A percentile compares a stretch with the other conserved stretches of the same genome.
These are phyloP conservation scores for Epizoanthus scotinus DNA, from an alignment of 92 coral and sea anemone genomes.

Conservation along the genomic window DNA sequence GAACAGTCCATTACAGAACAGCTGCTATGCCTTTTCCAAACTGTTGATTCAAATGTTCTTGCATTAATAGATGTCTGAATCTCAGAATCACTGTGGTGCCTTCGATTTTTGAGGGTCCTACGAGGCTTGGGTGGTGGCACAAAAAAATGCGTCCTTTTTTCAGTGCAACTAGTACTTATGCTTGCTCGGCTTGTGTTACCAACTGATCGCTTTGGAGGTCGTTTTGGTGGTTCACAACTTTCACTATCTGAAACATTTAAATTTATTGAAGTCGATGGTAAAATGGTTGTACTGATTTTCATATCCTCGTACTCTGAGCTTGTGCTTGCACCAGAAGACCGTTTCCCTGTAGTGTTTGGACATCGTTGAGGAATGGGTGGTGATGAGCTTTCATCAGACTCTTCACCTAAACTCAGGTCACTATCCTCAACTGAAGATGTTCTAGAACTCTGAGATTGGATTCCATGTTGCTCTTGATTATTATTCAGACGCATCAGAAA, in stretches of 20 bases:
- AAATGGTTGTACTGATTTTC: background rate
- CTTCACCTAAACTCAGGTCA: background rate
- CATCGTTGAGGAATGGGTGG: conserved; percentile 36
- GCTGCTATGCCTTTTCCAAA: background rate
- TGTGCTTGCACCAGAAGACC: conserved; percentile 7
- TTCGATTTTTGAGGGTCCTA: background rate
- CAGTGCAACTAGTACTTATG: background rate
- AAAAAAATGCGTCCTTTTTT: background rate
- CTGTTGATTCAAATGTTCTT: background rate
- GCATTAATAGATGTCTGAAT: background rate
- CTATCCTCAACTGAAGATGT: conserved; percentile 16
- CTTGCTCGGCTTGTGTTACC: background rate
- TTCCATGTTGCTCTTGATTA: background rate
- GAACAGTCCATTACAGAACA: background rate
- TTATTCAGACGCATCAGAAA: conserved; percentile 23
- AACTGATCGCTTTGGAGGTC: conserved; percentile 22
- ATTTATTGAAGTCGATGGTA: background rate
- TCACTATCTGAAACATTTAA: background rate
- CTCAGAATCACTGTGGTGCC: conserved; percentile 36
- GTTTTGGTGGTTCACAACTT: conserved; percentile 11
- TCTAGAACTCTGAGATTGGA: background rate
- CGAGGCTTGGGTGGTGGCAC: background rate
- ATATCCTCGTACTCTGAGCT: background rate
- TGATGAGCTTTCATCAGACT: background rate
- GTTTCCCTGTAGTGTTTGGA: background rate